Base-by-base conservation (phyloP, 2,888 invertebrate species). In the Eupithecia centaureata region DNA sequence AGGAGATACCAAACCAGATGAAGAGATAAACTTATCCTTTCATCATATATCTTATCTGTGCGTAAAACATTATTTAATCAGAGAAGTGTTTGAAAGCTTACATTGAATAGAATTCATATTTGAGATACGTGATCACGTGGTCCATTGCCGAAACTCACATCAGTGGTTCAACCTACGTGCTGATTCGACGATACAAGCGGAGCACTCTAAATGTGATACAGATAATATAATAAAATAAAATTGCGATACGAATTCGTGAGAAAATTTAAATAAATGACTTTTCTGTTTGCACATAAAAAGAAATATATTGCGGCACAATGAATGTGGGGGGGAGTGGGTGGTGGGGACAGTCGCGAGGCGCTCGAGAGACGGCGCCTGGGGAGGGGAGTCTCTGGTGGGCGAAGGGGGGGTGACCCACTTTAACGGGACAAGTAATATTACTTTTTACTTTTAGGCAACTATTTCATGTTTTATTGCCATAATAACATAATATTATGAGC, bases 201-300 rank as follows among this genome's bases (percentile, higher is more conserved):
- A 88, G 85, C 86, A 88, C 89, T 90, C 88, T 88, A 91, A 92
- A 91, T 88, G 87, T 87, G 86, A 91, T 91, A 91, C 88, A 90
- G 91, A 92, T 92, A 92, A 92, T 92, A 91, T 91, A 92, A 92
- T 92, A 92, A 91, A 92, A 93, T 91, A 89, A 92, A 93, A 93
- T 92, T 92, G 92, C 92, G 87, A 91, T 91, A 91, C 89, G 92
- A 92, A 93, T 92, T 93, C 93, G 92, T 92, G 92, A 92, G 92
- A 92, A 92, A 92, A 92, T 93, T 93, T 93, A 92, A 92, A 93
- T 92, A 93, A 92, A 92, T 92, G 92, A 92, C 92, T 92, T 92
- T 92, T 93, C 92, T 92, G 92, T 93, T 93, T 93, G 92, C 92
- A 93, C 93, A 93, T 93, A 93, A 93, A 93, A 93, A 92, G 92